Evolutionary conservation across 2,797 vertebrate species (phyloP).

Genomic region (Poecilia gillii): DNA sequence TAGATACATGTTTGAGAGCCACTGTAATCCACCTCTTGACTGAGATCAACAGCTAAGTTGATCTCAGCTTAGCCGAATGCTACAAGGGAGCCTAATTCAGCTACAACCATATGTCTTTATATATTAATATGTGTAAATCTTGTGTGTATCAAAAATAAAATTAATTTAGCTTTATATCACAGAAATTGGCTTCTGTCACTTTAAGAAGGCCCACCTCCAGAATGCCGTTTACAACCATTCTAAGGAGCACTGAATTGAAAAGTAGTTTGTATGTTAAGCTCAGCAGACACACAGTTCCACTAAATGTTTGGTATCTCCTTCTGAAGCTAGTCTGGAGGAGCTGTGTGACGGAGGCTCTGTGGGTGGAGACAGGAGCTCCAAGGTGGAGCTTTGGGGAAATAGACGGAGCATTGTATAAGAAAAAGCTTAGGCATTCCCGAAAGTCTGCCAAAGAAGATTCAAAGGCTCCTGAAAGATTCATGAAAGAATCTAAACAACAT

Average conservation of each 20-base stretch:
- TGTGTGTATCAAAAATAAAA: neutral
- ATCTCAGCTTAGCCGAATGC: neutral
- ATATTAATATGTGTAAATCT: neutral
- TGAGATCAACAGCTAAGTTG: neutral
- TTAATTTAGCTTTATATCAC: neutral
- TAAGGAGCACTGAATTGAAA: neutral
- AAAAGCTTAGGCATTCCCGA: neutral
- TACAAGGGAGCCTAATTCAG: neutral
- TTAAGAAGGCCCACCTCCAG: neutral
- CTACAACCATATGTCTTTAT: neutral
- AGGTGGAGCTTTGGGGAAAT: neutral
- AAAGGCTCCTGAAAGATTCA: neutral
- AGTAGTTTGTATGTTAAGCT: neutral
- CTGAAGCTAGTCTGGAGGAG: neutral
- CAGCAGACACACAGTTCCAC: neutral
- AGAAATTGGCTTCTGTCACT: neutral
- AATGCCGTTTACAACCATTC: neutral
- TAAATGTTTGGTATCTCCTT: neutral
- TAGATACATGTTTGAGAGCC: neutral
- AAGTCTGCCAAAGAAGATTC: neutral
- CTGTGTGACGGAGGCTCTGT: neutral
- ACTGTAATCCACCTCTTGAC: neutral
- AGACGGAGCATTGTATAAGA: neutral
- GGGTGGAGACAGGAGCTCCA: neutral
- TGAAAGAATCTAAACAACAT: neutral